Conservation (phyloP, 2,113 vertebrate species). For the Chlorocebus sabaeus region DNA sequence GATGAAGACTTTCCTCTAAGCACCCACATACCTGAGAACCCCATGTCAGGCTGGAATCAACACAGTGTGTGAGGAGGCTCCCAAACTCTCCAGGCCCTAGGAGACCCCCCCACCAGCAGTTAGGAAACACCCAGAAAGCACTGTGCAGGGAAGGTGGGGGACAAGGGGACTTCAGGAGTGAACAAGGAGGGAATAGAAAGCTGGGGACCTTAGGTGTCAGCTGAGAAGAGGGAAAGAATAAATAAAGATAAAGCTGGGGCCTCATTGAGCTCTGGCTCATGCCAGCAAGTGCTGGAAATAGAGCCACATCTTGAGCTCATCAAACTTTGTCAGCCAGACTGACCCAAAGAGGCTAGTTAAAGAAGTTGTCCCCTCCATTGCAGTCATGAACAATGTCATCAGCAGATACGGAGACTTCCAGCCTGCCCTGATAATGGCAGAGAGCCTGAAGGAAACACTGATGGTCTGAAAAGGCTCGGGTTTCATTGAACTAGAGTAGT, state of each 20-base stretch:
- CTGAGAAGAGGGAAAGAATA: no score
- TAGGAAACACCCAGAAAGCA: background rate
- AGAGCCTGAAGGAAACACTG: background rate
- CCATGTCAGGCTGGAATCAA: background rate
- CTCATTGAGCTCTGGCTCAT: accelerated
- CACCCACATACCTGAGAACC: background rate
- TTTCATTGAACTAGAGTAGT: background rate
- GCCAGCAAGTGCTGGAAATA: background rate
- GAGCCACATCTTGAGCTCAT: background rate
- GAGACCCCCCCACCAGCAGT: background rate
- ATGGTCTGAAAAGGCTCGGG: background rate
- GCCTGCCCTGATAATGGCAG: background rate
- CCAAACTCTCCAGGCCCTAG: background rate
- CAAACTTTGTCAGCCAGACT: background rate
- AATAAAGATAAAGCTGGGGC: background rate
- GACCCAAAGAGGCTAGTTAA: background rate
- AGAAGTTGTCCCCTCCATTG: background rate
- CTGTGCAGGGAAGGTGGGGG: background rate
- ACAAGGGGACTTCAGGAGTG: no score
- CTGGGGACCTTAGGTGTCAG: background rate
- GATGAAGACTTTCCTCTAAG: background rate
- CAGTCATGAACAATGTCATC: accelerated
- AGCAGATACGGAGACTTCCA: accelerated
- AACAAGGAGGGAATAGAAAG: background rate
- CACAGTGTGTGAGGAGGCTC: background rate